phyloP scores from a whole-genome alignment of 2,113 vertebrate genomes.

The Malaclemys terrapin region DNA sequence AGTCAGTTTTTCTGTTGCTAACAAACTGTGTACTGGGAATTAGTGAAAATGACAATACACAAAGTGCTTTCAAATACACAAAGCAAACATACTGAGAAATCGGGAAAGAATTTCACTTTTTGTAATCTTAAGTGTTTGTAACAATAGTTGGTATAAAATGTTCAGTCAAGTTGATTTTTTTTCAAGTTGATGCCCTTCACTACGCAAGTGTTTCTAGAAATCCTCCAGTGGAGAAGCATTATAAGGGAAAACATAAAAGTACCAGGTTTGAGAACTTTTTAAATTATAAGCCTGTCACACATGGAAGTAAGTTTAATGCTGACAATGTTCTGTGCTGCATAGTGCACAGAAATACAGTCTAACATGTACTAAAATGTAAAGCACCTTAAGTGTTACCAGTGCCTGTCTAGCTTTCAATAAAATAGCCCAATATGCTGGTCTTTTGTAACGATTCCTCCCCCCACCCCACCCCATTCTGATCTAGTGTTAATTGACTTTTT shows the following conservation, averaged over 20 bases:
- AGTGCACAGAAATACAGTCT: accelerated
- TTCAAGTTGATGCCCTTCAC: background rate
- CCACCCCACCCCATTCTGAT: background rate
- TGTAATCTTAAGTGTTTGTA: background rate
- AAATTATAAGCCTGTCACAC: accelerated
- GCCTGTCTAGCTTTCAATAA: accelerated
- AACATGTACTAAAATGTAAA: background rate
- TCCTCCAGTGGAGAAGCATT: background rate
- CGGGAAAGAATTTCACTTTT: background rate
- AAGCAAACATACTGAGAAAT: background rate
- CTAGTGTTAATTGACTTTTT: background rate
- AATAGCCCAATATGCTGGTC: background rate
- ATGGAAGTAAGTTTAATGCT: accelerated
- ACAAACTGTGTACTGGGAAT: background rate
- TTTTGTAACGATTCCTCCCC: background rate
- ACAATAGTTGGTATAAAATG: background rate
- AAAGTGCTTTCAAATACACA: background rate
- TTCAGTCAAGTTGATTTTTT: background rate
- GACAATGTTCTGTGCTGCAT: accelerated
- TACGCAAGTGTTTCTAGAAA: background rate
- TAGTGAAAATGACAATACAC: background rate
- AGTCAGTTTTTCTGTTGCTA: background rate
- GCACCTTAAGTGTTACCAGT: accelerated
- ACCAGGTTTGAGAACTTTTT: background rate
- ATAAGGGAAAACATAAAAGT: accelerated